Conservation (phyloP, 2,888 invertebrate species). For the Lacanobia oleracea region DNA sequence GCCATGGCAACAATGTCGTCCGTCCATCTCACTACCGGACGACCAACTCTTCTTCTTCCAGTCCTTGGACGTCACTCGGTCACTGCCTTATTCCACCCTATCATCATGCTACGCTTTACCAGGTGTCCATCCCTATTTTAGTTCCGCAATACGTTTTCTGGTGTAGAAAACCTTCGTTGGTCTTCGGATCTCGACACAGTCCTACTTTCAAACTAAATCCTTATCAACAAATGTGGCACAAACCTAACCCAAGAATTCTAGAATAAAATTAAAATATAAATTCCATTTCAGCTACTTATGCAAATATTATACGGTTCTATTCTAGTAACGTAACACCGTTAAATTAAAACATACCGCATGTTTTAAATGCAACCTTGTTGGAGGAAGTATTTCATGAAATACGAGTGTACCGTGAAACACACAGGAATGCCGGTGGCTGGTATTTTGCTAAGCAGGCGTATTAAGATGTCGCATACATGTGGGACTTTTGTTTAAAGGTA, state of each 20-base stretch:
- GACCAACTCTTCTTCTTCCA: too few relatives aligned
- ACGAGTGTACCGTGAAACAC: conserved; percentile 10
- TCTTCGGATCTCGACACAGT: not conserved
- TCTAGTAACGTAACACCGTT: conserved; percentile 14
- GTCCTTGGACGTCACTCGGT: too few relatives aligned
- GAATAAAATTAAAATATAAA: conserved; percentile 36
- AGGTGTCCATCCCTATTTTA: too few relatives aligned
- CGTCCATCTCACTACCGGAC: too few relatives aligned
- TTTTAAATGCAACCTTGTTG: conserved; percentile 42
- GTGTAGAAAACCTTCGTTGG: too few relatives aligned
- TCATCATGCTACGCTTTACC: too few relatives aligned
- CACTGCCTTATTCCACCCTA: too few relatives aligned
- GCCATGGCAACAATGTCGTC: too few relatives aligned
- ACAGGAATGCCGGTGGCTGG: not conserved
- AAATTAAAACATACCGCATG: conserved; percentile 46
- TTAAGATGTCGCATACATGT: not conserved
- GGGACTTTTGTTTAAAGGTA: not conserved
- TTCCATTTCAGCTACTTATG: conserved; percentile 32
- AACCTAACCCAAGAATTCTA: conserved; percentile 7
- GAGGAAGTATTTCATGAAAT: conserved; percentile 15
- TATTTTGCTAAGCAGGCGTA: conserved; percentile 2
- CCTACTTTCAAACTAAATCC: conserved; percentile 5
- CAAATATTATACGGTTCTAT: conserved; percentile 39
- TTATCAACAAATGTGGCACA: not conserved
- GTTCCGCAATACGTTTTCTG: too few relatives aligned